Evolutionary conservation across 2,888 invertebrate genomes (phyloP).

Genomic region (Apodemia zela): DNA sequence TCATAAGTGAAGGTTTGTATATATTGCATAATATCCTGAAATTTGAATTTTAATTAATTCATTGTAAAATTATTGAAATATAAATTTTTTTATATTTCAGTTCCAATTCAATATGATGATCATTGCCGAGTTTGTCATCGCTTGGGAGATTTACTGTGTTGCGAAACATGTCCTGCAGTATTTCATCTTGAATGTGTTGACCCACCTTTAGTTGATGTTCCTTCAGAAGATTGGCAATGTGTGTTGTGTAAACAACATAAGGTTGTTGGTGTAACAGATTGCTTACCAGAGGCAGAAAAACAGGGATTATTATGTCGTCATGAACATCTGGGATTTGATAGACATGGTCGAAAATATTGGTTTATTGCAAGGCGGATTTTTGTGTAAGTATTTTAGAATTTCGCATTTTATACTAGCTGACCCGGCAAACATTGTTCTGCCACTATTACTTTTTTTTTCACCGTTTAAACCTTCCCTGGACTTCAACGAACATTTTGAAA

Average conservation of each 20-base stretch:
- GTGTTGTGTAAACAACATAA: slow-evolving; percentile 95
- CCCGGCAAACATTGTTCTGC: too few species aligned
- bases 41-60: background rate
- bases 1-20: slow-evolving; percentile 90
- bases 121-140: slow-evolving; percentile 95
- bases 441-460: too few species aligned
- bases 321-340: slow-evolving; percentile 96
- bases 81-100: slow-evolving; percentile 61
- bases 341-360: slow-evolving; percentile 98
- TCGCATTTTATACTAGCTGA: too few species aligned
- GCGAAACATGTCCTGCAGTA: slow-evolving; percentile 98
- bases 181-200: slow-evolving; percentile 98
- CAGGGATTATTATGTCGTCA: slow-evolving; percentile 95
- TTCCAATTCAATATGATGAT: slow-evolving; percentile 94
- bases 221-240: slow-evolving; percentile 99
- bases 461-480: too few species aligned
- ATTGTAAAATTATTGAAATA: too few species aligned
- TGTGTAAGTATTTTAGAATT: slow-evolving; percentile 84
- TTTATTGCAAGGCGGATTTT: slow-evolving; percentile 95
- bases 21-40: slow-evolving; percentile 21
- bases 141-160: slow-evolving; percentile 96
- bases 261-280: slow-evolving; percentile 96
- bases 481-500: too few species aligned
- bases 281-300: slow-evolving; percentile 93
- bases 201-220: slow-evolving; percentile 95